Conservation (phyloP, 2,888 invertebrate genomes). For the Ectropis crepuscularia region DNA sequence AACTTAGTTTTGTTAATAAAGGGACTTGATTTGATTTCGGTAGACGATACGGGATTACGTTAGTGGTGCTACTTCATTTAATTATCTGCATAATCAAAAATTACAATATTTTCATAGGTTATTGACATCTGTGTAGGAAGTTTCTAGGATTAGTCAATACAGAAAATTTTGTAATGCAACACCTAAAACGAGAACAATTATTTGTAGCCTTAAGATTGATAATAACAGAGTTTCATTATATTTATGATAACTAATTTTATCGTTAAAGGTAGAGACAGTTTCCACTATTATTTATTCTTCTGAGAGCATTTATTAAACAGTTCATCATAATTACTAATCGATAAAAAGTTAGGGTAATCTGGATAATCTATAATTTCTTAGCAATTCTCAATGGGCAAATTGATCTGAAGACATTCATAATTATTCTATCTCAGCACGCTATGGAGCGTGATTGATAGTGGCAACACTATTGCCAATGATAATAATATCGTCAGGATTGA, state of each 20-base stretch:
- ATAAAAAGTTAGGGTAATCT: background rate
- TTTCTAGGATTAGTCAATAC: too few species aligned
- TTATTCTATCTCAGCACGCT: constrained; percentile 15
- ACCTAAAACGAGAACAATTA: too few species aligned
- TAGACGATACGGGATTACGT: too few species aligned
- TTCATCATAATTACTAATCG: constrained; percentile 17
- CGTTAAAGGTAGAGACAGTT: background rate
- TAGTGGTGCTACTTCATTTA: too few species aligned
- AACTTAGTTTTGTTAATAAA: too few species aligned
- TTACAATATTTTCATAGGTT: too few species aligned
- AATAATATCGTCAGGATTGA: constrained; percentile 1
- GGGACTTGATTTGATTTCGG: too few species aligned
- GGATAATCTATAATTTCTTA: constrained; percentile 17
- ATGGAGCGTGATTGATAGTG: constrained; percentile 27
- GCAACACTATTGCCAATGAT: constrained; percentile 1
- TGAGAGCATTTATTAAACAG: constrained; percentile 9
- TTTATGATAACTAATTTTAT: background rate
- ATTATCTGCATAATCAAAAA: too few species aligned
- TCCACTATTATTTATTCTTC: background rate
- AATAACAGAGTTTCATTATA: too few species aligned
- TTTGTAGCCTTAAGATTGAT: too few species aligned
- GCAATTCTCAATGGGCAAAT: constrained; percentile 1
- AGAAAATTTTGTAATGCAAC: too few species aligned
- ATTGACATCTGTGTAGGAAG: too few species aligned
- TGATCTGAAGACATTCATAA: constrained; percentile 17